A percentile compares a stretch with the other conserved stretches of the same genome.
phyloP scores from a whole-genome alignment of 1,140 invertebrate genomes.

The Vanessa tameamea region DNA sequence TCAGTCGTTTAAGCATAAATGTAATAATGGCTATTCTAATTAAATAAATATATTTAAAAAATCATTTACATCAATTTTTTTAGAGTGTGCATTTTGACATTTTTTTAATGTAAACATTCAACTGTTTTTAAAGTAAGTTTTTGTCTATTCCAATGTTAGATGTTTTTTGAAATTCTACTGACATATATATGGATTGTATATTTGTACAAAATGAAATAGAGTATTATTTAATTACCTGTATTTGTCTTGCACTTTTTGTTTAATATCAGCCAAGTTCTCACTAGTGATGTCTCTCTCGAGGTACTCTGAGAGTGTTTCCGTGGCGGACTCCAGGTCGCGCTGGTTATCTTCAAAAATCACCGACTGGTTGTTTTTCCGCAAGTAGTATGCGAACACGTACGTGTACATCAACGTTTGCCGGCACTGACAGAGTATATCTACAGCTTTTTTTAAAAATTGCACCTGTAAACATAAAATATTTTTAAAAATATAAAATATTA shows the following conservation, averaged over 20 bases:
- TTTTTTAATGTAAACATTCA: too few species aligned
- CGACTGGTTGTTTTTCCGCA: conserved; percentile 98
- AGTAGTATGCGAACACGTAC: conserved; percentile 99
- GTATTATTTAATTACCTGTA: conserved; percentile 87
- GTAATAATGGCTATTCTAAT: too few species aligned
- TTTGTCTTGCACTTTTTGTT: conserved; percentile 99
- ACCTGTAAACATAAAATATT: conserved; percentile 82
- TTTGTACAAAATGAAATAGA: not conserved
- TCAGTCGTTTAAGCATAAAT: too few species aligned
- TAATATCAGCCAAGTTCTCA: conserved; percentile 98
- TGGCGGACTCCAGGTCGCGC: conserved; percentile 97
- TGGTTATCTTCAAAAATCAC: conserved; percentile 99
- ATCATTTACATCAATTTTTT: too few species aligned
- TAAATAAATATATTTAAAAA: too few species aligned
- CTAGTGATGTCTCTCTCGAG: conserved; percentile 98
- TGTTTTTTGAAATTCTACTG: too few species aligned
- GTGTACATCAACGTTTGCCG: conserved; percentile 99
- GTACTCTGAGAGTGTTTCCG: conserved; percentile 98
- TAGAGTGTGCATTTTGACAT: too few species aligned
- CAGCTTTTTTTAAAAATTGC: conserved; percentile 98
- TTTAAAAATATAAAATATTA: too few species aligned
- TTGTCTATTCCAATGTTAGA: too few species aligned
- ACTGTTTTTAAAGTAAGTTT: too few species aligned
- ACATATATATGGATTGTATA: too few species aligned
- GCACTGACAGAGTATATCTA: conserved; percentile 98